Conservation (phyloP, 2,113 vertebrate species). For the Lipophrys pholis region DNA sequence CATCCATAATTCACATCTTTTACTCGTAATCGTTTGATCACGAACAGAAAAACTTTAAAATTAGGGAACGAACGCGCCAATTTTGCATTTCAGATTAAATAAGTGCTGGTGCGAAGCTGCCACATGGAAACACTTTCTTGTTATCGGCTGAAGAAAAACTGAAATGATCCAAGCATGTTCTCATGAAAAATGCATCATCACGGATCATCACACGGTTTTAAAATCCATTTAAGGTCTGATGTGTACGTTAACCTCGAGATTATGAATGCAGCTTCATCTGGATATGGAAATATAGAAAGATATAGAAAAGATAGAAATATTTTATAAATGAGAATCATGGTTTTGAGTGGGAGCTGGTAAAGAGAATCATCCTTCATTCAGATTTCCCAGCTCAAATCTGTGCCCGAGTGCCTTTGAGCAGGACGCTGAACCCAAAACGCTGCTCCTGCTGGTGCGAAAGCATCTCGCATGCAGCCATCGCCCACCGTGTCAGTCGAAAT, state of each 20-base stretch:
- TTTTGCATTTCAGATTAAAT: slow-evolving; percentile 26
- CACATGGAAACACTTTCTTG: slow-evolving; percentile 22
- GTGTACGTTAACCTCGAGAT: background rate
- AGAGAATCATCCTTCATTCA: too few species aligned
- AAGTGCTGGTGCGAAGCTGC: background rate
- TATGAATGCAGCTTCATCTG: background rate
- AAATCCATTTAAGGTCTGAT: background rate
- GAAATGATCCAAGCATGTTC: background rate
- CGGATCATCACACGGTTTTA: background rate
- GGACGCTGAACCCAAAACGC: too few species aligned
- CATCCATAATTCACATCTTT: background rate
- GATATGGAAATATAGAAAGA: slow-evolving; percentile 19
- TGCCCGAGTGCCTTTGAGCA: too few species aligned
- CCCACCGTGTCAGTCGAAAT: background rate
- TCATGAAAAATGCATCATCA: slow-evolving; percentile 6
- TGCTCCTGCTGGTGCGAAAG: too few species aligned
- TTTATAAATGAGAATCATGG: too few species aligned
- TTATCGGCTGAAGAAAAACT: slow-evolving; percentile 10
- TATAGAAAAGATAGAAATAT: slow-evolving; percentile 11
- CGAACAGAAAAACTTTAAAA: background rate
- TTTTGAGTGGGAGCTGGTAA: too few species aligned
- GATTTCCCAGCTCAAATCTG: too few species aligned
- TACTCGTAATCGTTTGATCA: too few species aligned
- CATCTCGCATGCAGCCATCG: too few species aligned
- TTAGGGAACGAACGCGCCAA: slow-evolving; percentile 22